A percentile compares a stretch with the other conserved stretches of the same genome.
phyloP scores from a whole-genome alignment of 2,888 invertebrate species.

The Drosophila nigricruria region DNA sequence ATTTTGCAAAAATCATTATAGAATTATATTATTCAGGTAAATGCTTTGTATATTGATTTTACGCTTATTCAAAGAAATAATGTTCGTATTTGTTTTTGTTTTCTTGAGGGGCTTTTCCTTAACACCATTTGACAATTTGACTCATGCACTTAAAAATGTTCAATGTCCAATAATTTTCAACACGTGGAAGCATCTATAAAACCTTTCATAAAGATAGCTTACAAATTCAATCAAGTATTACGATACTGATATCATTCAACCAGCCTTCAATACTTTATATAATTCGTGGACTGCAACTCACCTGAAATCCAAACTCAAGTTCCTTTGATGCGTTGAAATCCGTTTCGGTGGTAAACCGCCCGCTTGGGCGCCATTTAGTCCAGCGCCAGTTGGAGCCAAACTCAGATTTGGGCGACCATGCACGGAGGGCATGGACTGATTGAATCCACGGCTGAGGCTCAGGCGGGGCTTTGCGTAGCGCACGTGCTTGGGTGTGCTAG shows the following conservation, averaged over 20 bases:
- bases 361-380: constrained; percentile 30
- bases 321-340: constrained; percentile 90
- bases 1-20: not conserved
- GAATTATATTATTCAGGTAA: not conserved
- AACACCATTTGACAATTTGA: not conserved
- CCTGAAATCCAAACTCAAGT: constrained; percentile 96
- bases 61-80: not conserved
- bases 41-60: not conserved
- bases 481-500: constrained; percentile 83
- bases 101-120: not conserved
- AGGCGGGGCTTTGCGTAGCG: constrained; percentile 84
- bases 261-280: not conserved
- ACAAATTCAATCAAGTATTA: not conserved
- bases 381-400: constrained; percentile 48
- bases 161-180: not conserved
- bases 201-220: not conserved
- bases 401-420: constrained; percentile 84
- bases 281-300: constrained; percentile 85
- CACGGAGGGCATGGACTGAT: constrained; percentile 85
- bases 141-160: not conserved
- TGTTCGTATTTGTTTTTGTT: not conserved
- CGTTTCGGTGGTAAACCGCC: constrained; percentile 78
- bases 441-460: constrained; percentile 84
- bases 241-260: not conserved
- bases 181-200: not conserved